phyloP scores from a whole-genome alignment of 2,888 invertebrate species.

The Ichneumon xanthorius region DNA sequence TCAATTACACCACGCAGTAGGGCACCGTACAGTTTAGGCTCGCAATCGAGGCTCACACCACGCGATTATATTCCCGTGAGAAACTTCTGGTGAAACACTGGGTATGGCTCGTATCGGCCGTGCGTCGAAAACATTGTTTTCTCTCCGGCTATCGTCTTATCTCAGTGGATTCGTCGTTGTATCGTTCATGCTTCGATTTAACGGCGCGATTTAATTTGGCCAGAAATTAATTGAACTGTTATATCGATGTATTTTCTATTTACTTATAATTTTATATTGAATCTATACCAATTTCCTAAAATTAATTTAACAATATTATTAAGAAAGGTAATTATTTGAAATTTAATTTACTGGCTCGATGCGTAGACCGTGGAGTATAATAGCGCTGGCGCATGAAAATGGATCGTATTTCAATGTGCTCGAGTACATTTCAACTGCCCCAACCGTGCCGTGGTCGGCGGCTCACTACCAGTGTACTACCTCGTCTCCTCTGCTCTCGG shows the following conservation, averaged over 20 bases:
- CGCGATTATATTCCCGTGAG: conserved; percentile 34
- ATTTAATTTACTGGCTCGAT: conserved; percentile 18
- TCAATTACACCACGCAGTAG: conserved; percentile 52
- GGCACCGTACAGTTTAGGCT: neutral
- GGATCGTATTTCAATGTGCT: conserved; percentile 68
- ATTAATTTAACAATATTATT: neutral
- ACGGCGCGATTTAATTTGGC: neutral
- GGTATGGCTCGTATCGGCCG: neutral
- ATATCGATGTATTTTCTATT: neutral
- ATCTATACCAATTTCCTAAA: neutral
- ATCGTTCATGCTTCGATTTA: neutral
- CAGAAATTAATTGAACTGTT: neutral
- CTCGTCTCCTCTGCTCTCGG: conserved; percentile 48
- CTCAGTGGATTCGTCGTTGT: neutral
- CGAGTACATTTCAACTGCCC: conserved; percentile 66
- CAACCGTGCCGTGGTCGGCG: conserved; percentile 61
- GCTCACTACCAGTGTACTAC: conserved; percentile 56
- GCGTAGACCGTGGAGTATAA: conserved; percentile 14
- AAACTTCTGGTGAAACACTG: conserved; percentile 23
- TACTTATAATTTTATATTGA: neutral
- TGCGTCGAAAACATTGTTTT: neutral
- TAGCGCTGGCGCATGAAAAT: conserved; percentile 50
- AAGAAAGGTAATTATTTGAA: neutral
- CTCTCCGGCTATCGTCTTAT: conserved; percentile 7
- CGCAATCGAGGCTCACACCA: conserved; percentile 31